Conservation (phyloP, 2,113 vertebrate species). For the Mobula birostris region DNA sequence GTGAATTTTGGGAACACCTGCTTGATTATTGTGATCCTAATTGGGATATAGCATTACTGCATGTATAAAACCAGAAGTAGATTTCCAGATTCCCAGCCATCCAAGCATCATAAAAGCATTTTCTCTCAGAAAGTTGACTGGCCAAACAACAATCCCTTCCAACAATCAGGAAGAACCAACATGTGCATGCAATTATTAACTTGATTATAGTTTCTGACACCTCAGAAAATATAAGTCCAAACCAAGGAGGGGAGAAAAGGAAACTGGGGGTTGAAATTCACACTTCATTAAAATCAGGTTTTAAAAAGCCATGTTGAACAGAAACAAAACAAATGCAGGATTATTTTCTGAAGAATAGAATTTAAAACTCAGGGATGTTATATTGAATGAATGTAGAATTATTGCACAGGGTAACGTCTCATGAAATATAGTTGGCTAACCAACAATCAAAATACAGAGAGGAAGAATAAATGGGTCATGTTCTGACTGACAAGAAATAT, state of each 20-base stretch:
- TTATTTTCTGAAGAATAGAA: background rate
- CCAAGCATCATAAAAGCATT: background rate
- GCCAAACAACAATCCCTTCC: no score
- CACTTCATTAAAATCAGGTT: background rate
- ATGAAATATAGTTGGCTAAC: no score
- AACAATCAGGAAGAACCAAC: background rate
- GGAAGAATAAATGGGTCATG: no score
- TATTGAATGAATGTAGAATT: background rate
- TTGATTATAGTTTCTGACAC: background rate
- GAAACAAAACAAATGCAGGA: background rate
- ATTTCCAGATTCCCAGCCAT: background rate
- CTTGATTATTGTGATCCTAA: background rate
- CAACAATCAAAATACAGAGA: no score
- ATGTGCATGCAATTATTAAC: background rate
- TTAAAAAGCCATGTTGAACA: background rate
- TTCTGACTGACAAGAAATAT: no score
- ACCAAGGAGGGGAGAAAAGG: background rate
- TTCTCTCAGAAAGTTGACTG: background rate
- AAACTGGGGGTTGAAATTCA: background rate
- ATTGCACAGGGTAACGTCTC: no score
- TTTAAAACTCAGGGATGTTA: background rate
- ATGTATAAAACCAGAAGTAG: background rate
- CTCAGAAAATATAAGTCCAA: background rate
- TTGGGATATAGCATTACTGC: background rate
- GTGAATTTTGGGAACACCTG: background rate